These are phyloP conservation scores for Amaurobius ferox DNA, from an alignment of 2,888 invertebrate species.

Conservation along the genomic window DNA sequence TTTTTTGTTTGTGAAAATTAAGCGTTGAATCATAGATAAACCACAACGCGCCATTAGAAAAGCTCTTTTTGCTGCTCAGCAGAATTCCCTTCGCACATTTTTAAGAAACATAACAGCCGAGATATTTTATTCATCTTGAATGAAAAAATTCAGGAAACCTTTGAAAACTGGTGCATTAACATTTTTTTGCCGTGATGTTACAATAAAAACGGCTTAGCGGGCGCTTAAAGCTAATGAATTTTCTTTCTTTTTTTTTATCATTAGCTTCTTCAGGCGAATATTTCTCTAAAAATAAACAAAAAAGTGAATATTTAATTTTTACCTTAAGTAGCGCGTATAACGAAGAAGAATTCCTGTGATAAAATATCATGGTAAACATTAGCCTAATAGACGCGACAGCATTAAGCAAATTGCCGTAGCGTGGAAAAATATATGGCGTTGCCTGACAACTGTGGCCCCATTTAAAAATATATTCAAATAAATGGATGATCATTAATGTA, in stretches of 20 bases:
- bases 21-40: conserved; percentile 29
- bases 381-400: background rate
- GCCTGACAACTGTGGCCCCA: background rate
- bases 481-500: no score
- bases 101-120: conserved; percentile 23
- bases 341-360: background rate
- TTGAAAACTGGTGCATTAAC: conserved; percentile 22
- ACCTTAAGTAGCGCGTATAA: conserved; percentile 21
- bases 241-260: conserved; percentile 1
- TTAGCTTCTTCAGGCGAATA: background rate
- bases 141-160: background rate
- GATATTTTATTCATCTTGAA: conserved; percentile 21
- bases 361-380: conserved; percentile 22
- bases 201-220: conserved; percentile 38
- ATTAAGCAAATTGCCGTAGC: conserved; percentile 18
- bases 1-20: conserved; percentile 17
- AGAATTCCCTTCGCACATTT: conserved; percentile 14
- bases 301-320: conserved; percentile 37
- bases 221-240: conserved; percentile 48
- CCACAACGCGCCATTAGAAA: conserved; percentile 12
- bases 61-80: background rate
- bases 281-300: background rate
- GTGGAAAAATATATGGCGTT: background rate
- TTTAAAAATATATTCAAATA: no score
- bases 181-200: background rate